Evolutionary conservation across 1,140 invertebrate genomes (phyloP), one percentile per base, ranked within the genome.

Genomic region (Oryctes rhinoceros): DNA sequence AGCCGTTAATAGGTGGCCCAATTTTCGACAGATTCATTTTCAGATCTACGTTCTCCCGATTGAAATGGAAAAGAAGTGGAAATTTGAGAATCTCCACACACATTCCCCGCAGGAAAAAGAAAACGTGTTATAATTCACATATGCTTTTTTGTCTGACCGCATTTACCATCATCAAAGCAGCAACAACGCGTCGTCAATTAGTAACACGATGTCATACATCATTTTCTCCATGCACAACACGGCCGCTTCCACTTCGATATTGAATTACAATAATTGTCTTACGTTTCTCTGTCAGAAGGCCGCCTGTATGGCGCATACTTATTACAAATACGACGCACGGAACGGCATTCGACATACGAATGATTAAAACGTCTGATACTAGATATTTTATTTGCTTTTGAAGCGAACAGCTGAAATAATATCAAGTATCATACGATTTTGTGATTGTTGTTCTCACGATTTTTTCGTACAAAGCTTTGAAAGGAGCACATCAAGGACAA

Each of bases 191-290:
- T 62, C 53, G 53, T 15, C 53, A 62, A 62, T 62, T 62, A 62
- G 53, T 62, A 62, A 62, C 13, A n/a, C 53, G 53, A 62, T 62
- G 53, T 62, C 53, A 62, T 20, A 62, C 53, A 62, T 20, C 53
- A 62, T 62, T 62, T 62, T 62, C 53, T 62, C 15, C 20, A 20
- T 62, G 20, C 20, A 62, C 20, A 62, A 20, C 20, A 20, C 20
- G 15, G 13, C 53, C 53, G 20, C 0, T 20, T n/a, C 53, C 53
- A 62, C 20, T 62, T 62, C 53, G 53, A 62, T 62, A 62, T 62
- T 62, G 53, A 62, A 62, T 62, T 62, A 62, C 53, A 15, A 20
- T 62, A 62, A 62, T 62, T 62, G 53, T 62, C 20, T 62, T 62
- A 62, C 20, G 53, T 44, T 62, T 62, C 53, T n/a, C 53, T 62